A percentile compares a stretch with the other conserved stretches of the same genome.
Conservation (phyloP, 1,140 invertebrate genomes). For the Aleiodes sp. region DNA sequence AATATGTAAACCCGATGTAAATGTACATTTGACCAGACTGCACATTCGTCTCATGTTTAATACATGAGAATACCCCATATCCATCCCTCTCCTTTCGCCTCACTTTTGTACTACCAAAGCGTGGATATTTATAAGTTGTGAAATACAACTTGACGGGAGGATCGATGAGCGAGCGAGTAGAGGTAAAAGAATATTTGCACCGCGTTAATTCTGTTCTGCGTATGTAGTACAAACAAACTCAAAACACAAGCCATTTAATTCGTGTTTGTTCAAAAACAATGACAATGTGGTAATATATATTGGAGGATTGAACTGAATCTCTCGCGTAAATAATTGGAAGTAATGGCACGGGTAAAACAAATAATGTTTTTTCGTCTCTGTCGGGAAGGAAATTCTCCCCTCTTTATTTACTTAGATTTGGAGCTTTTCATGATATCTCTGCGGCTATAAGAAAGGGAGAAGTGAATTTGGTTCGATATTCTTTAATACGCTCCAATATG, state of each 20-base stretch:
- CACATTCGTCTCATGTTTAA: conserved; percentile 4
- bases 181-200: background rate
- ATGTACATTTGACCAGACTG: conserved; percentile 17
- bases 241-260: conserved; percentile 1
- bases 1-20: conserved; percentile 18
- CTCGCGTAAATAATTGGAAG: too few species aligned
- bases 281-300: too few species aligned
- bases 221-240: background rate
- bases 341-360: too few species aligned
- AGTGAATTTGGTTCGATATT: too few species aligned
- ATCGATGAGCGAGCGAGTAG: background rate
- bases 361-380: too few species aligned
- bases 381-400: too few species aligned
- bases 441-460: too few species aligned
- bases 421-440: too few species aligned
- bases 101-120: background rate
- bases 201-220: background rate
- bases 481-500: too few species aligned
- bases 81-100: background rate
- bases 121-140: conserved; percentile 7
- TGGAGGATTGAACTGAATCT: too few species aligned
- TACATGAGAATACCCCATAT: conserved; percentile 10
- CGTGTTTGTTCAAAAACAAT: too few species aligned
- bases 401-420: too few species aligned
- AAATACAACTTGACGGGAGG: background rate